phyloP scores from a whole-genome alignment of 37 sponge, comb jelly and placozoan genomes.

The Cliona cf. orientalis region DNA sequence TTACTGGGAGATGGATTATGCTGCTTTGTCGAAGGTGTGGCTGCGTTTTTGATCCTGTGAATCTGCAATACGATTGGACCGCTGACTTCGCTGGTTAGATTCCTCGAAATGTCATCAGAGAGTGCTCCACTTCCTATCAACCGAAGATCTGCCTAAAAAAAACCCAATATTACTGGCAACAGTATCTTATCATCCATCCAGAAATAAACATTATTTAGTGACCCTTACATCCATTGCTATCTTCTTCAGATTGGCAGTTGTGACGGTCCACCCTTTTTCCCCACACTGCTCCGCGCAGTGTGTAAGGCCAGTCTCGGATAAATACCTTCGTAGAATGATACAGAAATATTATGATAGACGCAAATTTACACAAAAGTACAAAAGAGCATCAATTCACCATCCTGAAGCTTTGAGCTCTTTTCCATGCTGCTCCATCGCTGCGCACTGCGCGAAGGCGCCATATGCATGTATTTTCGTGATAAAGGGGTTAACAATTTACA shows the following conservation, averaged over 20 bases:
- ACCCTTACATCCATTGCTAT: conserved; percentile 45
- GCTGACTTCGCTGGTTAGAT: conserved; percentile 6
- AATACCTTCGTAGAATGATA: conserved; percentile 25
- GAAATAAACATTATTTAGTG: background rate
- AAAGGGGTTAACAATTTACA: no score
- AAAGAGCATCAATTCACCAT: conserved; percentile 25
- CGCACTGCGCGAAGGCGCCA: no score
- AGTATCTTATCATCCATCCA: background rate
- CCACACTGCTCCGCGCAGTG: conserved; percentile 25
- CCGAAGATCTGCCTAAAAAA: conserved; percentile 48
- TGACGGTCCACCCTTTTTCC: conserved; percentile 3
- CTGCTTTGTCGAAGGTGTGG: conserved; percentile 56
- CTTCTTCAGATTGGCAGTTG: conserved; percentile 17
- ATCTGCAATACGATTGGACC: conserved; percentile 75
- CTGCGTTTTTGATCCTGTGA: conserved; percentile 70
- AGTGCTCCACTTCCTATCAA: conserved; percentile 24
- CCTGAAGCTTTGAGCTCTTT: conserved; percentile 27
- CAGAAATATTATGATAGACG: background rate
- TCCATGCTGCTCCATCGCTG: background rate
- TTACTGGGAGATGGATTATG: conserved; percentile 1
- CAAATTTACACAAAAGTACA: background rate
- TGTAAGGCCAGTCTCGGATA: conserved; percentile 46
- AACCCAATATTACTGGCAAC: background rate
- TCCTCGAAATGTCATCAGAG: conserved; percentile 4
- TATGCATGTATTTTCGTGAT: no score